A percentile compares a stretch with the other conserved stretches of the same genome.
Conservation (phyloP, 2,797 vertebrate genomes). For the Leptoclinus maculatus region DNA sequence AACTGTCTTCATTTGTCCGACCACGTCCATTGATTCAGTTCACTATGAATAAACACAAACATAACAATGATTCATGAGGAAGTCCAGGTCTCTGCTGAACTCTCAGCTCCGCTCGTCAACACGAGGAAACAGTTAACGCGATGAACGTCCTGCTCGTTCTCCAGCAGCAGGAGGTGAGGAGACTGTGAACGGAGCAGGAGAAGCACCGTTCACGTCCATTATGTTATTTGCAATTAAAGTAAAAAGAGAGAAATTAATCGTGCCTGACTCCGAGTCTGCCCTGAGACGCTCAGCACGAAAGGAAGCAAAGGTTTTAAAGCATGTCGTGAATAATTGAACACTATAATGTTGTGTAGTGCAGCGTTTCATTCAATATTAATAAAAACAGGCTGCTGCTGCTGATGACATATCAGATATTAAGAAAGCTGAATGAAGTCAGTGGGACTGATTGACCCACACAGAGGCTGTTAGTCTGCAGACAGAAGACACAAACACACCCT, state of each 20-base stretch:
- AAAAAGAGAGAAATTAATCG: neutral
- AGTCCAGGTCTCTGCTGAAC: neutral
- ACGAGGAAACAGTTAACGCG: neutral
- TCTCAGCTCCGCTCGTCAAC: neutral
- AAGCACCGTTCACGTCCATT: neutral
- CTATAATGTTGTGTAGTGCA: slow-evolving; percentile 38
- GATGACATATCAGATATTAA: slow-evolving; percentile 16
- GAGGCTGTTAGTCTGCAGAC: neutral
- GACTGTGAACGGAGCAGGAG: neutral
- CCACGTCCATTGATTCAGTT: no score
- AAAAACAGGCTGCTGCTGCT: slow-evolving; percentile 24
- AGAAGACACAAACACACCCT: slow-evolving; percentile 9
- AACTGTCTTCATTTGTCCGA: no score
- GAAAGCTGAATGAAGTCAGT: slow-evolving; percentile 35
- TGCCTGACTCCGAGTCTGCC: neutral
- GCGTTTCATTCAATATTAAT: slow-evolving; percentile 54
- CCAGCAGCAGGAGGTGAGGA: neutral
- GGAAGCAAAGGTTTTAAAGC: slow-evolving; percentile 3
- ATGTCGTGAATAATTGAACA: slow-evolving; percentile 53
- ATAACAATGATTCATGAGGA: neutral
- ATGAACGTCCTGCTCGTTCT: neutral
- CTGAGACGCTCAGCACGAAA: slow-evolving; percentile 4
- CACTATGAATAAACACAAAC: no score
- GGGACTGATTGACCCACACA: slow-evolving; percentile 8
- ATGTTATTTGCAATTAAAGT: neutral